These are phyloP conservation scores for Aphaenogaster rudis DNA, from an alignment of 1,140 invertebrate genomes.

Conservation along the genomic window DNA sequence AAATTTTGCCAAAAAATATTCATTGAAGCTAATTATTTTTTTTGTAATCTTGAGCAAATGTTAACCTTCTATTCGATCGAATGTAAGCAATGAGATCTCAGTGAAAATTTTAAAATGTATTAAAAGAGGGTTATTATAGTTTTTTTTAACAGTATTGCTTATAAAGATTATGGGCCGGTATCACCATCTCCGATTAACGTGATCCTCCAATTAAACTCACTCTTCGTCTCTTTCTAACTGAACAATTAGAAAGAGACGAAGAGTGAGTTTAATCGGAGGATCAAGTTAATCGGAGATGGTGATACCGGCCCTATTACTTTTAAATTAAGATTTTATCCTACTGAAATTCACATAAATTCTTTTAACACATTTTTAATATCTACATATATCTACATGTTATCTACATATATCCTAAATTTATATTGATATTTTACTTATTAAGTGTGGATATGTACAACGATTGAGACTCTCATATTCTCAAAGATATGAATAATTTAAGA, in stretches of 20 bases:
- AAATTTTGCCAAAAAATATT: neutral
- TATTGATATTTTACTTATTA: neutral
- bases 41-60: neutral
- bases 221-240: too few relatives aligned
- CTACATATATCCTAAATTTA: neutral
- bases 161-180: neutral
- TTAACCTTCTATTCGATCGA: neutral
- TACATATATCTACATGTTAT: neutral
- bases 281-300: too few relatives aligned
- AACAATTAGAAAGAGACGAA: too few relatives aligned
- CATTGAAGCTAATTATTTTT: neutral
- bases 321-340: constrained; percentile 20
- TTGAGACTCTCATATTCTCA: neutral
- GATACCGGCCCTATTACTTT: too few relatives aligned
- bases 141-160: neutral
- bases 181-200: too few relatives aligned
- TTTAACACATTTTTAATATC: neutral
- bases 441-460: neutral
- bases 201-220: too few relatives aligned
- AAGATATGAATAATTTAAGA: constrained; percentile 4
- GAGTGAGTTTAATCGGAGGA: too few relatives aligned
- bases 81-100: neutral
- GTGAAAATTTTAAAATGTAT: neutral
- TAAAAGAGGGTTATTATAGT: neutral
- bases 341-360: neutral